phyloP scores from a whole-genome alignment of 2,113 vertebrate species.

The Mustela lutreola region DNA sequence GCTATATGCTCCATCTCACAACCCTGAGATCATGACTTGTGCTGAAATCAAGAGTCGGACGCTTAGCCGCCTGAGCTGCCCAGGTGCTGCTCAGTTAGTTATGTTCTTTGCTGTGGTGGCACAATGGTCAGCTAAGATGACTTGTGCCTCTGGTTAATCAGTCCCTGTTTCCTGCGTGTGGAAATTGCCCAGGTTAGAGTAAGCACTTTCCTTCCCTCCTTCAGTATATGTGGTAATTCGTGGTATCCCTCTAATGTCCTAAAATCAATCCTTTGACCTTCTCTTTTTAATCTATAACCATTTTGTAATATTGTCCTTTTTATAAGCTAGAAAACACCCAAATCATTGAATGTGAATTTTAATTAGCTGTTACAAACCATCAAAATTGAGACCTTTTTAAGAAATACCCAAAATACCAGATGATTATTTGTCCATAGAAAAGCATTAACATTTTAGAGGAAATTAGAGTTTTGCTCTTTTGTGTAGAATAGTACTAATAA shows the following conservation, averaged over 20 bases:
- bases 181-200: not conserved
- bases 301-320: constrained; percentile 23
- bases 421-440: not conserved
- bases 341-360: not conserved
- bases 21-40: not conserved
- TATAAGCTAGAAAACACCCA: not conserved
- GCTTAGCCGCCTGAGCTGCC: too few relatives aligned
- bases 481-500: not conserved
- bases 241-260: not conserved
- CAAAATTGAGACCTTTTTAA: not conserved
- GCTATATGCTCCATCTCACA: not conserved
- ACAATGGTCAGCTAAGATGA: not conserved
- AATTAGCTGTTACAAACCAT: not conserved
- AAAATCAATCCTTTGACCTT: not conserved
- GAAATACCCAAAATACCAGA: not conserved
- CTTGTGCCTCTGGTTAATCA: not conserved
- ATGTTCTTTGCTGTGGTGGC: not conserved
- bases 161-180: not conserved
- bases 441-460: not conserved
- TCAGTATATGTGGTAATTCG: not conserved
- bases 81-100: not conserved
- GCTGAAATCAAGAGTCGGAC: not conserved
- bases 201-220: not conserved
- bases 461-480: not conserved
- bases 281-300: not conserved